Percentiles rank a stretch among this genome's conserved stretches.
Evolutionary conservation across 1,140 invertebrate genomes (phyloP).

Genomic region (Drosophila guanche): DNA sequence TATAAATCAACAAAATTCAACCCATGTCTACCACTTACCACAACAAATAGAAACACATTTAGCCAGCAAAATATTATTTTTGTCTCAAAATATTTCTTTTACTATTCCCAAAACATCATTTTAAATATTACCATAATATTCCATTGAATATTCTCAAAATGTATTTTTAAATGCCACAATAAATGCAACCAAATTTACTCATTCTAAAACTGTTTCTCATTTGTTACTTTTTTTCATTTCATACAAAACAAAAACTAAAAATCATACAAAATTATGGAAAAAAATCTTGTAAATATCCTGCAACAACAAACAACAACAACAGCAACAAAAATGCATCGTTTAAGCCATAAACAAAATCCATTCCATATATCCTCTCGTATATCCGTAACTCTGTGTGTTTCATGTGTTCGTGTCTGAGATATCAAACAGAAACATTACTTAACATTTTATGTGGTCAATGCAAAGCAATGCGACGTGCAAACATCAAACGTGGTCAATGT

Average conservation of each 20-base stretch:
- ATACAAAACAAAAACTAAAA: slow-evolving; percentile 43
- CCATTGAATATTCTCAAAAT: background rate
- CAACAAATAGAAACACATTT: too few relatives aligned
- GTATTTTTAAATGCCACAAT: background rate
- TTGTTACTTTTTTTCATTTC: slow-evolving; percentile 65
- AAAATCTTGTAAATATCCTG: slow-evolving; percentile 47
- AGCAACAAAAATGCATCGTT: slow-evolving; percentile 34
- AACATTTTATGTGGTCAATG: slow-evolving; percentile 77
- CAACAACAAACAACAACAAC: slow-evolving; percentile 5
- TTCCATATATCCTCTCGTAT: slow-evolving; percentile 7
- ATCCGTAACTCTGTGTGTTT: slow-evolving; percentile 28
- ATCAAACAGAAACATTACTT: slow-evolving; percentile 59
- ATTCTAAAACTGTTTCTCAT: slow-evolving; percentile 57
- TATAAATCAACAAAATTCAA: too few relatives aligned
- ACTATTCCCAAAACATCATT: background rate
- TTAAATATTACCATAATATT: too few relatives aligned
- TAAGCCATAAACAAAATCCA: slow-evolving; percentile 14
- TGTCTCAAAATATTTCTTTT: background rate
- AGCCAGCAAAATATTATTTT: too few relatives aligned
- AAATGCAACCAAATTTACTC: slow-evolving; percentile 34
- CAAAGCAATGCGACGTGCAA: slow-evolving; percentile 80
- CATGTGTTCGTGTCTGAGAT: slow-evolving; percentile 71
- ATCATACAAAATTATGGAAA: slow-evolving; percentile 61
- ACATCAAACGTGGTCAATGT: slow-evolving; percentile 81
- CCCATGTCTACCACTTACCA: too few relatives aligned